Evolutionary conservation across 2,797 vertebrate species (phyloP).

Genomic region (Enteromius afrohamiltoni): DNA sequence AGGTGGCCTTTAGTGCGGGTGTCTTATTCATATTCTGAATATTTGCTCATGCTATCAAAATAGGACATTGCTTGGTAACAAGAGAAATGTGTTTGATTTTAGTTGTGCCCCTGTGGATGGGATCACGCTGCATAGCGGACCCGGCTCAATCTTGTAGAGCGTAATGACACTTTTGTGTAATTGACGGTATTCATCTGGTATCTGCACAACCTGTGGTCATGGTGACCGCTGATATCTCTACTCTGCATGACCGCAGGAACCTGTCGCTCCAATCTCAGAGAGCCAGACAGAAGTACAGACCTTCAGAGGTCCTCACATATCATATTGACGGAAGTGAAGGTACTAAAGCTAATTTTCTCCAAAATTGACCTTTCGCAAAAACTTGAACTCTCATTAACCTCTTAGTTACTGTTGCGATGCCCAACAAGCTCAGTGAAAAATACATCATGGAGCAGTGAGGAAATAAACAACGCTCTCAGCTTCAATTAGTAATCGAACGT

Average conservation of each 20-base stretch:
- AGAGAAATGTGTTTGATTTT: not conserved
- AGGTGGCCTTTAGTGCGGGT: not conserved
- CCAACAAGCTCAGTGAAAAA: no score
- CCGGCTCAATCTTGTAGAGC: not conserved
- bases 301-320: not conserved
- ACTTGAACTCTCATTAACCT: no score
- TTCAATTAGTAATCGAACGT: no score
- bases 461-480: no score
- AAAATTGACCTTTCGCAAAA: no score
- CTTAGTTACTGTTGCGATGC: no score
- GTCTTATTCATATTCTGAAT: not conserved
- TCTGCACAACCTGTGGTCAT: not conserved
- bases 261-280: not conserved
- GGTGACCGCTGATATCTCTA: not conserved
- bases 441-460: no score
- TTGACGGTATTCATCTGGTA: not conserved
- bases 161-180: not conserved
- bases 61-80: not conserved
- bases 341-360: no score
- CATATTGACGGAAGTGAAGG: no score
- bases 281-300: not conserved
- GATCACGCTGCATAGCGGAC: not conserved
- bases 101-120: not conserved
- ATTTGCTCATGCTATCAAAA: not conserved
- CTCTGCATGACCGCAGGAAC: not conserved